Base-by-base conservation (phyloP, 2,888 invertebrate genomes). In the Andrena praecox region DNA sequence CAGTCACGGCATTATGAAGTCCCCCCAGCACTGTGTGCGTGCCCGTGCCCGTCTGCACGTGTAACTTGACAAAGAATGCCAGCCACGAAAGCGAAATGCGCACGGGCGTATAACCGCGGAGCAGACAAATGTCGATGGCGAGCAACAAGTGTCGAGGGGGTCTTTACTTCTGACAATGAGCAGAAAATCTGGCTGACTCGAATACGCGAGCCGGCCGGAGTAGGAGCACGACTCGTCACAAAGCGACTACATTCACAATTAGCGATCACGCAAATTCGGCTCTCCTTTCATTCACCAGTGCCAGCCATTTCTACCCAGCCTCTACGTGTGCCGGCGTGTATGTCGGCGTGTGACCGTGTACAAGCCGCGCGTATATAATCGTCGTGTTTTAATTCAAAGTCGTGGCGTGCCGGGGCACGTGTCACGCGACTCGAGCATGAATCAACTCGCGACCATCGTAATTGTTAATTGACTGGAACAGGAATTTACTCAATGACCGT, bases 61-160 rank as follows among this genome's bases (percentile, higher is more conserved):
- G 85, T 80, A 85, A 86, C 73, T 77, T 72, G 82, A 79, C 86
- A 85, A 86, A 86, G 86, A 86, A 77, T 76, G 84, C 78, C 56
- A 77, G 56, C 76, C 85, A 67, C 82, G 77, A 78, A 79, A 80
- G 78, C 80, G 83, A 87, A 84, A 75, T 80, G 85, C 84, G 70
- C 74, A 81, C 74, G 71, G 62, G 50, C 69, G 77, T 80, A 84
- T 82, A 87, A 85, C 81, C 52, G 71, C 64, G 78, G 56, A 42
- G 80, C 88, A 86, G 87, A 86, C 87, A 88, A 88, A 88, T 88
- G 88, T 88, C 88, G 88, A 88, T 88, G 88, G 82, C 80, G 86
- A 88, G 88, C 88, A 88, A 88, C 88, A 88, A 88, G 88, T 88
- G 88, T 80, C 85, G 85, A 83, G 87, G 80, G 69, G 86, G 83